Evolutionary conservation across 2,888 invertebrate genomes (phyloP).

Genomic region (Tenthredo notha): DNA sequence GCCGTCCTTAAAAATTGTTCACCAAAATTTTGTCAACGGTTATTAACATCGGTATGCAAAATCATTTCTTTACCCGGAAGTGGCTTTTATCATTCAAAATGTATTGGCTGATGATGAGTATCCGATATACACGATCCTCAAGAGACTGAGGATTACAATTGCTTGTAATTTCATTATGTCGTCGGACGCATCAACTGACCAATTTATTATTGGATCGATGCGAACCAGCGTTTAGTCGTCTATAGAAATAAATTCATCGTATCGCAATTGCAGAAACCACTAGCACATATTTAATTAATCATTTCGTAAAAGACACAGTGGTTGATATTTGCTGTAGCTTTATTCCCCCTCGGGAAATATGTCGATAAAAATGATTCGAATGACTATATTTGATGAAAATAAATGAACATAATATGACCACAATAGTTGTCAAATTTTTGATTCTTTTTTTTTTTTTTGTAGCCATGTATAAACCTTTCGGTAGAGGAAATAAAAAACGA

Average conservation of each 20-base stretch:
- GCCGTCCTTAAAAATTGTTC: not conserved
- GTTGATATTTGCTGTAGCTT: not conserved
- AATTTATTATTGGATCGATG: constrained; percentile 6
- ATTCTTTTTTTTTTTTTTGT: not conserved
- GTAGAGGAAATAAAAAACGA: not conserved
- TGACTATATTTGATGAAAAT: not conserved
- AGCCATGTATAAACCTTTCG: not conserved
- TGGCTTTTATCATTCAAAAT: not conserved
- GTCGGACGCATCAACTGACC: constrained; percentile 1
- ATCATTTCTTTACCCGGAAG: not conserved
- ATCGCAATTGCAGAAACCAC: not conserved
- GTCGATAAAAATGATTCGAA: not conserved
- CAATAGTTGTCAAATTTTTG: not conserved
- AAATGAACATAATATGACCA: not conserved
- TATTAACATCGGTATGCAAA: not conserved
- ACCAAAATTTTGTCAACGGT: too few species aligned
- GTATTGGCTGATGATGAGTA: not conserved
- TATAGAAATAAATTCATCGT: not conserved
- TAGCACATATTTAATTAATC: not conserved
- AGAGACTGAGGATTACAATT: not conserved
- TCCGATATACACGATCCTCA: not conserved
- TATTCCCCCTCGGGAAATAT: not conserved
- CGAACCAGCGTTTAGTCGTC: not conserved
- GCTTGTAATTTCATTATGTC: not conserved
- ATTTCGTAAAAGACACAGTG: not conserved